Evolutionary conservation across 2,113 vertebrate species (phyloP).

Genomic region (Hydropotes inermis): DNA sequence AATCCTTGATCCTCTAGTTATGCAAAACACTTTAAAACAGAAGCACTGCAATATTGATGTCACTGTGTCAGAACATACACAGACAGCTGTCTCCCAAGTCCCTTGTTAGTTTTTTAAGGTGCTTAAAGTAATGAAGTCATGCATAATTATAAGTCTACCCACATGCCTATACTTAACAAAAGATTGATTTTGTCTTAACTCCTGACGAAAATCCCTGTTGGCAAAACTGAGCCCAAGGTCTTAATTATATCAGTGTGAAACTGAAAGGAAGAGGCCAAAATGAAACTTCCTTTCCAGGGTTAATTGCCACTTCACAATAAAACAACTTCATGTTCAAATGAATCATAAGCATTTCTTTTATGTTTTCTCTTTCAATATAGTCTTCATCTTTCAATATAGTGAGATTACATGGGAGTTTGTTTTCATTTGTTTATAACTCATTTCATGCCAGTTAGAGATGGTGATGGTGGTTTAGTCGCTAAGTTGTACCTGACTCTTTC

Average conservation of each 20-base stretch:
- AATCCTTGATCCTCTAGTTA: not conserved
- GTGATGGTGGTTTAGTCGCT: not conserved
- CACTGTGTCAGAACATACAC: not conserved
- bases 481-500: not conserved
- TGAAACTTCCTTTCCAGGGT: not conserved
- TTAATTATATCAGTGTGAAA: slow-evolving; percentile 25
- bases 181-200: not conserved
- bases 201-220: not conserved
- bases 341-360: not conserved
- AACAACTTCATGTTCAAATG: not conserved
- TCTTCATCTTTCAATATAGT: not conserved
- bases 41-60: not conserved
- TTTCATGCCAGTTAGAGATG: not conserved
- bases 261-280: not conserved
- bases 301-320: not conserved
- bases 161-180: not conserved
- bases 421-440: not conserved
- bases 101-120: not conserved
- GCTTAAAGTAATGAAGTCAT: not conserved
- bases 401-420: not conserved
- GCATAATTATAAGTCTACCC: not conserved
- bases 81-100: not conserved
- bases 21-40: not conserved
- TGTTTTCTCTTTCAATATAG: not conserved
- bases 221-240: not conserved